phyloP scores from a whole-genome alignment of 2,888 invertebrate species.

The Agapetus fuscipes region DNA sequence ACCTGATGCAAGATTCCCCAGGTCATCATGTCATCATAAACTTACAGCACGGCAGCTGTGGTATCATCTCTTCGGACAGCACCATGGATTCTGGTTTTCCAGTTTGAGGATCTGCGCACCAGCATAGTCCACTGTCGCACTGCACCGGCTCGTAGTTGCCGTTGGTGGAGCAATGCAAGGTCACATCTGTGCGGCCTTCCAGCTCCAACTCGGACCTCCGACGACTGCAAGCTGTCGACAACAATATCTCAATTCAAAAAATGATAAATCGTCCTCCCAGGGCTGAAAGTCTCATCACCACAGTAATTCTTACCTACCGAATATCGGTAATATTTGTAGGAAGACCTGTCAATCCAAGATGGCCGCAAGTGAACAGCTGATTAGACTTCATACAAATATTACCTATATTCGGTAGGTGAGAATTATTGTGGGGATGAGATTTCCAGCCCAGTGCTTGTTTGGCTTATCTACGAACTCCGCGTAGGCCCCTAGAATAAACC shows the following conservation, averaged over 20 bases:
- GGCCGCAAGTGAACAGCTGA: too few species aligned
- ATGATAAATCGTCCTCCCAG: not conserved
- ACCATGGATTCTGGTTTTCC: slow-evolving; percentile 48
- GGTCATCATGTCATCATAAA: slow-evolving; percentile 31
- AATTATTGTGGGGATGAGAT: too few species aligned
- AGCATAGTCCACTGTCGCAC: slow-evolving; percentile 57
- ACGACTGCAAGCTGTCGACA: slow-evolving; percentile 51
- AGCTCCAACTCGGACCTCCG: slow-evolving; percentile 44
- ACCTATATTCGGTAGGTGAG: too few species aligned
- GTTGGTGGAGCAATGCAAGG: slow-evolving; percentile 52
- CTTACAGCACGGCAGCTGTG: slow-evolving; percentile 54
- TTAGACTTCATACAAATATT: too few species aligned
- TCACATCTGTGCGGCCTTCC: slow-evolving; percentile 36
- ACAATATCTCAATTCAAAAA: not conserved
- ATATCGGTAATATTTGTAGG: too few species aligned
- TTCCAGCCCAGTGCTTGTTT: too few species aligned
- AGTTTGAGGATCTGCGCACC: slow-evolving; percentile 54
- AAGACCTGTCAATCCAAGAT: too few species aligned
- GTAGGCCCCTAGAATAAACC: too few species aligned
- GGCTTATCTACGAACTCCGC: not conserved
- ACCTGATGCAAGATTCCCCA: slow-evolving; percentile 37
- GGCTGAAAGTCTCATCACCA: too few species aligned
- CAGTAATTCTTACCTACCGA: too few species aligned
- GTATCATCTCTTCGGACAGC: slow-evolving; percentile 49
- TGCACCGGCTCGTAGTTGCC: slow-evolving; percentile 62